Percentiles rank a stretch among this genome's conserved stretches.
These are phyloP conservation scores for Anoplolepis gracilipes DNA, from an alignment of 1,140 invertebrate species.

Conservation along the genomic window DNA sequence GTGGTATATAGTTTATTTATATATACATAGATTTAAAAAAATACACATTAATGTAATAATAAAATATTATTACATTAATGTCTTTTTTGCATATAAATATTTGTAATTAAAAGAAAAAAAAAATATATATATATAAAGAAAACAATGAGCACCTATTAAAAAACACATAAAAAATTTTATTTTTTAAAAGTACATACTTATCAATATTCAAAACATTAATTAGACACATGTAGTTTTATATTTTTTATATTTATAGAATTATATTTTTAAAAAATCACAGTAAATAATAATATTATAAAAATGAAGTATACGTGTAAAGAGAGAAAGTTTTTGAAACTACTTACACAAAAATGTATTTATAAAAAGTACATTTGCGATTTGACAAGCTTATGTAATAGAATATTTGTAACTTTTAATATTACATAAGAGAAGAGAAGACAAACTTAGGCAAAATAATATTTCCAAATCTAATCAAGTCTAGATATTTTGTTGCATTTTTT, in stretches of 20 bases:
- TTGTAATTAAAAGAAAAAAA: neutral
- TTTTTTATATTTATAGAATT: neutral
- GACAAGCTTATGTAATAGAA: neutral
- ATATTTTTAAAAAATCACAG: neutral
- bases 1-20: neutral
- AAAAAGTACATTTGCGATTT: neutral
- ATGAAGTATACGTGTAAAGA: neutral
- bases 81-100: neutral
- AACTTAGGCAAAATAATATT: neutral
- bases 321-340: neutral
- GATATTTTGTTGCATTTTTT: neutral
- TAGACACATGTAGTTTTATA: neutral
- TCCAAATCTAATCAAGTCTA: neutral
- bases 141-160: neutral
- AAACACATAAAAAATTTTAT: neutral
- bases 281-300: neutral
- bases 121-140: neutral
- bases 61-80: neutral
- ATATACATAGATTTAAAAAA: no score
- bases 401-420: constrained; percentile 12
- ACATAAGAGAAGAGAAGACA: neutral
- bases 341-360: neutral
- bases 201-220: neutral
- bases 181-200: neutral
- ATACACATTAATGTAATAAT: no score